Base-by-base conservation (phyloP, 2,888 invertebrate genomes). In the Crioceris asparagi region DNA sequence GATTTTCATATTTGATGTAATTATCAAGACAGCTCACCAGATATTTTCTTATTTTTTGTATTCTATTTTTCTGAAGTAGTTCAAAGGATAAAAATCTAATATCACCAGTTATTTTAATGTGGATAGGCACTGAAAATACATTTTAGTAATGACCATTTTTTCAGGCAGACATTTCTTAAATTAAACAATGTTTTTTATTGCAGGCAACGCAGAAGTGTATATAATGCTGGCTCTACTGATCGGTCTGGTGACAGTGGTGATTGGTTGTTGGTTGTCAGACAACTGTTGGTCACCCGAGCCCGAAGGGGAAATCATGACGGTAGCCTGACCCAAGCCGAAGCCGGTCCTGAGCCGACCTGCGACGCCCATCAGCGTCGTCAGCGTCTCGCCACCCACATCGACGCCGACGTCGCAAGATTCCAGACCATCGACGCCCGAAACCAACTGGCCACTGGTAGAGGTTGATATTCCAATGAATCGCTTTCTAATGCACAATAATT, bases 271-370 rank as follows among this genome's bases (percentile, higher is more conserved):
- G 80, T 68, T 81, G 39, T 79, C 79, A 23, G 80, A 81, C 72
- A 81, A 80, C 67, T 80, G 80, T 63, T 81, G 80, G 80, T 79
- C 80, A 37, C 79, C 80, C 48, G 80, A 80, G 60, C 79, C 80
- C 39, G 66, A 66, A 33, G 77, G 78, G 56, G 73, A 74, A 56
- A 66, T 70, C 40, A 65, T 76, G 55, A 75, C 77, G 53, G 71
- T 77, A 59, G 79, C 79, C 66, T 80, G 79, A 79, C 77, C 75
- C 50, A 69, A 69, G 70, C 62, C 67, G 68, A 74, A 74, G 69
- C 72, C 73, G 67, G 71, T 73, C 67, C 68, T 51, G 38, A 45
- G 42, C 31, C 49, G 51, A 27, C 49, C 50, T 14, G 44, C 44
- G 37, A 36, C 47, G 23, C 53, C 55, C 56, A 48, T 18, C 60